phyloP scores from a whole-genome alignment of 2,113 vertebrate genomes.

The Callipepla californica region DNA sequence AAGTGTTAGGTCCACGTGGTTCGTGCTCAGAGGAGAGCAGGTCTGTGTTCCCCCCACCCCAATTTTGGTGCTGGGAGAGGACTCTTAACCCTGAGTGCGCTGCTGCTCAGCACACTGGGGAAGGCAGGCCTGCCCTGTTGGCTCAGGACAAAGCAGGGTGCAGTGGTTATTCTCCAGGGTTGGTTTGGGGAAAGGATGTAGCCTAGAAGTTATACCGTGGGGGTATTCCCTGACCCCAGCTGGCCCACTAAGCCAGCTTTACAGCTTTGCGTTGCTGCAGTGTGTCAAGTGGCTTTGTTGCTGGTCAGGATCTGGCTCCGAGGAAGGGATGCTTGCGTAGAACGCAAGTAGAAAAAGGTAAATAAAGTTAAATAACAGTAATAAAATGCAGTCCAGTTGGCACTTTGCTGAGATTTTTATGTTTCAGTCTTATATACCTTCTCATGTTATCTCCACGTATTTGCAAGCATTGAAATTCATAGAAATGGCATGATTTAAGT shows the following conservation, averaged over 20 bases:
- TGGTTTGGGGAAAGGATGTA: not conserved
- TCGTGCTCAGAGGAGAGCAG: not conserved
- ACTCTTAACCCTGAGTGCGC: not conserved
- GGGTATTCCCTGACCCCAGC: conserved; percentile 49
- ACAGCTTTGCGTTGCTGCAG: not conserved
- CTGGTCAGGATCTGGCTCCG: not conserved
- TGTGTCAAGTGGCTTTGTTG: conserved; percentile 27
- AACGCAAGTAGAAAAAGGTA: not conserved
- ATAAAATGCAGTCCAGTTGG: rapidly evolving
- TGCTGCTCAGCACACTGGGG: not conserved
- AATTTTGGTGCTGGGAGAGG: not conserved
- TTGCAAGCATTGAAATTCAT: not conserved
- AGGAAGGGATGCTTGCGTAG: not conserved
- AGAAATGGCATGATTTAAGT: not conserved
- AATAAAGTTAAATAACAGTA: not conserved
- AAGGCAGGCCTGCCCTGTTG: not conserved
- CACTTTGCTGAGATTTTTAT: not conserved
- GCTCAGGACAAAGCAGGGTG: not conserved
- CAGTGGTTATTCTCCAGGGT: not conserved
- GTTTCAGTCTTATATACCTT: not conserved
- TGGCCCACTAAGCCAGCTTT: conserved; percentile 45
- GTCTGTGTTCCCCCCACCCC: not conserved
- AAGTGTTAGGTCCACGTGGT: rapidly evolving
- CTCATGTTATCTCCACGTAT: not conserved
- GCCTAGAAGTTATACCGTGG: rapidly evolving